A percentile compares a stretch with the other conserved stretches of the same genome.
phyloP scores from a whole-genome alignment of 2,797 vertebrate genomes.

The Perodicticus potto region DNA sequence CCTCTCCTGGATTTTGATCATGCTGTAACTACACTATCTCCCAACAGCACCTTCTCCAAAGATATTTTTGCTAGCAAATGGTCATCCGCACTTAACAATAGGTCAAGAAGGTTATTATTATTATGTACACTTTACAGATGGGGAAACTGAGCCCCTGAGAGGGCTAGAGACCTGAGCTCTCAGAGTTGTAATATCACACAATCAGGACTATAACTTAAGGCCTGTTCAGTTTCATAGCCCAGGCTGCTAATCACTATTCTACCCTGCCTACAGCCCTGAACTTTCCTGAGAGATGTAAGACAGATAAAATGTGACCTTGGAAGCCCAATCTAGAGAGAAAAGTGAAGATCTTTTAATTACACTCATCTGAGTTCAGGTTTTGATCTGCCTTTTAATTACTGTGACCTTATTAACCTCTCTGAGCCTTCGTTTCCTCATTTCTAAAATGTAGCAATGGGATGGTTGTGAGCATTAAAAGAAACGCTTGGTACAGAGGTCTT shows the following conservation, averaged over 20 bases:
- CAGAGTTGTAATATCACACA: background rate
- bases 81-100: background rate
- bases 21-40: background rate
- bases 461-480: background rate
- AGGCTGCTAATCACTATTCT: background rate
- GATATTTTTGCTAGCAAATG: background rate
- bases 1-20: constrained; percentile 47
- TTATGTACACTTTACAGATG: background rate
- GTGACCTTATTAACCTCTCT: constrained; percentile 12
- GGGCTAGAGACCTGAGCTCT: background rate
- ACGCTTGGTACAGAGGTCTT: background rate
- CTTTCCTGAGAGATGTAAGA: background rate
- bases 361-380: background rate
- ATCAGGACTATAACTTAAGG: background rate
- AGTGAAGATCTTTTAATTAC: constrained; percentile 4
- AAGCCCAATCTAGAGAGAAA: background rate
- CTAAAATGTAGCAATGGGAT: background rate
- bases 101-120: background rate
- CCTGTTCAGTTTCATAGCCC: background rate
- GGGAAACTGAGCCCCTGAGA: constrained; percentile 12
- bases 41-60: background rate
- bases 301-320: background rate
- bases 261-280: background rate
- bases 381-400: constrained; percentile 11
- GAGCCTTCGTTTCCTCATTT: background rate